Conservation (phyloP, 2,797 vertebrate genomes). For the Momotus momota region DNA sequence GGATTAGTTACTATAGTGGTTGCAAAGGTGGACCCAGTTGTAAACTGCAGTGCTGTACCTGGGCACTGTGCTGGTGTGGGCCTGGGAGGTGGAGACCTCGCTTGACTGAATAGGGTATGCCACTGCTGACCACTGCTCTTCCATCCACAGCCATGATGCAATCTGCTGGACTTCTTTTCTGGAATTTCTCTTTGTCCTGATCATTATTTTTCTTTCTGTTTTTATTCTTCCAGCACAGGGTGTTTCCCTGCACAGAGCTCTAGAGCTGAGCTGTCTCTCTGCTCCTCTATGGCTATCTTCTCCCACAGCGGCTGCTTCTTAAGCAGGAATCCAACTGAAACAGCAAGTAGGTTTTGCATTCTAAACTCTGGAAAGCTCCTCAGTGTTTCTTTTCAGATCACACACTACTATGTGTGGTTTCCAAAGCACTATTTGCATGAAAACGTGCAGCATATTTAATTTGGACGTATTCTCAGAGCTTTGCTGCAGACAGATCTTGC, state of each 20-base stretch:
- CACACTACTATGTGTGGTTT: not conserved
- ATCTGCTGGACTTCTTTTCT: not conserved
- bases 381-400: not conserved
- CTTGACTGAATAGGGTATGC: fast-evolving
- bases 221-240: not conserved
- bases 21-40: not conserved
- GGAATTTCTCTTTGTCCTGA: not conserved
- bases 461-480: not conserved
- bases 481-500: not conserved
- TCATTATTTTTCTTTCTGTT: not conserved
- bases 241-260: not conserved
- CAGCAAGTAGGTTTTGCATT: not conserved
- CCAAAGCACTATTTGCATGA: not conserved
- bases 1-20: not conserved
- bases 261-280: not conserved
- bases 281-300: not conserved
- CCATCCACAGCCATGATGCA: not conserved
- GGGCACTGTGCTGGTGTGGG: fast-evolving
- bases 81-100: not conserved
- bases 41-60: not conserved
- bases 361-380: not conserved
- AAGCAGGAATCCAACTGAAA: not conserved
- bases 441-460: not conserved
- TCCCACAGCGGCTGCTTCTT: not conserved
- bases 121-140: not conserved